Evolutionary conservation across 2,797 vertebrate genomes (phyloP).

Genomic region (Linurgus olivaceus): DNA sequence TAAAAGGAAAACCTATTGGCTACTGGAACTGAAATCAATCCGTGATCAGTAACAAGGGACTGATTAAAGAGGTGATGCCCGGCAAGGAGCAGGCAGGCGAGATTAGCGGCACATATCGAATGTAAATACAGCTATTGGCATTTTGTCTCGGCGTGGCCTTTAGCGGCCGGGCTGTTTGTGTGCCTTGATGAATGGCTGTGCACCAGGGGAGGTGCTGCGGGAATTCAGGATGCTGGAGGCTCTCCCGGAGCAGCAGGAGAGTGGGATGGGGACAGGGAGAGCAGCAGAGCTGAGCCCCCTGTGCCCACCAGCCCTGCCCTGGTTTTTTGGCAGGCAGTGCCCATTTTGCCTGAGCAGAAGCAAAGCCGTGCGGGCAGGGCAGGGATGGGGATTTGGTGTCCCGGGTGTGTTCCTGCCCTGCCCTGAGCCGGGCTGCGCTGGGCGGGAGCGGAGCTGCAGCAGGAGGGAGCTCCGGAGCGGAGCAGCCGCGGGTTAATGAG

Average conservation of each 20-base stretch:
- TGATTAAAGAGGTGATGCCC: slow-evolving; percentile 18
- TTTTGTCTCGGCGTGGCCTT: slow-evolving; percentile 65
- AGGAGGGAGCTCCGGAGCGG: neutral
- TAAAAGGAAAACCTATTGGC: slow-evolving; percentile 55
- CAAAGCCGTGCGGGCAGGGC: neutral
- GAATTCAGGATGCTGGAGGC: neutral
- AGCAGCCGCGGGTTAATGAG: neutral
- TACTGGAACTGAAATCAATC: slow-evolving; percentile 21
- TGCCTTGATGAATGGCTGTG: slow-evolving; percentile 56
- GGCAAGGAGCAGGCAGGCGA: neutral
- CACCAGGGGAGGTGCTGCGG: neutral
- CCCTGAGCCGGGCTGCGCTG: fast-evolving
- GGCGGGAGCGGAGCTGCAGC: neutral
- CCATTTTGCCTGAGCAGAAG: too few relatives aligned
- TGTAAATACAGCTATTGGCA: slow-evolving; percentile 47
- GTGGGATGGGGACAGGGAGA: neutral
- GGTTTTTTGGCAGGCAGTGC: neutral
- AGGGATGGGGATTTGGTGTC: neutral
- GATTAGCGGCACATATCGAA: slow-evolving; percentile 21
- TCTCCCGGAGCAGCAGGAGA: neutral
- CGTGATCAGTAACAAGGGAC: slow-evolving; percentile 23
- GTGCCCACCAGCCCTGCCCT: neutral
- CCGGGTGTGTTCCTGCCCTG: fast-evolving
- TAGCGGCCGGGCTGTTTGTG: neutral
- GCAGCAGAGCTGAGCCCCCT: neutral